phyloP scores from a whole-genome alignment of 2,113 vertebrate species.

The Corythornis cristatus region DNA sequence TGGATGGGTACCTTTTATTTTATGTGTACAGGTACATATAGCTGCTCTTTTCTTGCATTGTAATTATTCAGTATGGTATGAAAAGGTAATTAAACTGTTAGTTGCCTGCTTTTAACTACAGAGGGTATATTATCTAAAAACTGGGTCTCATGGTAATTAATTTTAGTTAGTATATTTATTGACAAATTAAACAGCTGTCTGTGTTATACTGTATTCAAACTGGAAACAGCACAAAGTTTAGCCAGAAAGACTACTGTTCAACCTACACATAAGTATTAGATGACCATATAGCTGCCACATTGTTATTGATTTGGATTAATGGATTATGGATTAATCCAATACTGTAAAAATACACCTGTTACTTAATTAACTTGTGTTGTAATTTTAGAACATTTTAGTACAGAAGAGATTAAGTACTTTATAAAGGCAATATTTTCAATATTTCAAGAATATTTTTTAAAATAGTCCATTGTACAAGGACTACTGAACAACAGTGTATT shows the following conservation, averaged over 20 bases:
- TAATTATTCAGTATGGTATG: background rate
- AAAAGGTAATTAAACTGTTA: slow-evolving; percentile 14
- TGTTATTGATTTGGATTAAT: background rate
- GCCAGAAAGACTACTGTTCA: background rate
- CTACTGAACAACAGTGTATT: background rate
- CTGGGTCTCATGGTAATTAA: background rate
- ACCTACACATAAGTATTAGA: background rate
- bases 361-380: background rate
- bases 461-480: slow-evolving; percentile 45
- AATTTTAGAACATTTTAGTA: background rate
- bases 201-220: background rate
- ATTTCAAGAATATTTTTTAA: background rate
- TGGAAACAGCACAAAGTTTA: background rate
- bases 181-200: background rate
- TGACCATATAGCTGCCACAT: background rate
- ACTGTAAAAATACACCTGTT: background rate
- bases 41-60: background rate
- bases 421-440: background rate
- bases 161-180: slow-evolving; percentile 50
- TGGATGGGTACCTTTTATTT: background rate
- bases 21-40: background rate
- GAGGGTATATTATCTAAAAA: slow-evolving; percentile 33
- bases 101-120: slow-evolving; percentile 49
- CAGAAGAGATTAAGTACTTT: background rate
- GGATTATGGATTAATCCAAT: background rate